Percentiles rank a stretch among this genome's conserved stretches.
Evolutionary conservation across 2,113 vertebrate species (phyloP).

Genomic region (Girardinichthys multiradiatus): DNA sequence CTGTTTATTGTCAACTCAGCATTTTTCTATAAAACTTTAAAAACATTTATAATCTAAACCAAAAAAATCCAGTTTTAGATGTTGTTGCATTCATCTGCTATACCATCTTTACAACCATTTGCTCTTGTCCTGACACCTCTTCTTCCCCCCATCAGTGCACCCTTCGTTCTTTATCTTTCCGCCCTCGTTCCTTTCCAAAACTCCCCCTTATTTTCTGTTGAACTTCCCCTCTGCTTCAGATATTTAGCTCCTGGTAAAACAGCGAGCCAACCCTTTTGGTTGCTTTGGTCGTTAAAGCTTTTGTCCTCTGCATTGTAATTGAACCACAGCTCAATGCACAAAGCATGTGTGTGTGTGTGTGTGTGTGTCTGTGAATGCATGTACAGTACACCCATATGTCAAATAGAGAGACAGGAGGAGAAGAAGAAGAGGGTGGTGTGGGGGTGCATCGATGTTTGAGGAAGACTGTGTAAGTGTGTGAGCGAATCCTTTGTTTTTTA

Average conservation of each 20-base stretch:
- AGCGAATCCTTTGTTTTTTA: conserved; percentile 73
- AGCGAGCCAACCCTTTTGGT: conserved; percentile 85
- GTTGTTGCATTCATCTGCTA: conserved; percentile 32
- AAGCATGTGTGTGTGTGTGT: conserved; percentile 20
- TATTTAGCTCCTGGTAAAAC: conserved; percentile 93
- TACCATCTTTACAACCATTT: conserved; percentile 3
- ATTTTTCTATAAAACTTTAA: not conserved
- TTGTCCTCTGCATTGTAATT: conserved; percentile 76
- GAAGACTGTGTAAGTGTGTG: conserved; percentile 17
- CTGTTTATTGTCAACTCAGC: not conserved
- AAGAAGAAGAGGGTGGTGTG: conserved; percentile 8
- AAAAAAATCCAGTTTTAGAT: not conserved
- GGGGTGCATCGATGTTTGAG: conserved; percentile 15
- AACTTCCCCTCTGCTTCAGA: conserved; percentile 73
- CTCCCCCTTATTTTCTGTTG: conserved; percentile 26
- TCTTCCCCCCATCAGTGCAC: not conserved
- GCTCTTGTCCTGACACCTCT: conserved; percentile 14
- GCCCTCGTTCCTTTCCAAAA: conserved; percentile 12
- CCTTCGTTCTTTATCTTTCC: conserved; percentile 29
- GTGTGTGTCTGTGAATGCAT: conserved; percentile 30
- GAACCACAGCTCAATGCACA: conserved; percentile 78
- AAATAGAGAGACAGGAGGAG: conserved; percentile 27
- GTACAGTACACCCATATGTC: conserved; percentile 31
- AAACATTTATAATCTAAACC: not conserved
- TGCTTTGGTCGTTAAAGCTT: conserved; percentile 86